A percentile compares a stretch with the other conserved stretches of the same genome.
These are phyloP conservation scores for Boulengeromyrus knoepffleri DNA, from an alignment of 2,113 vertebrate genomes.

Conservation along the genomic window DNA sequence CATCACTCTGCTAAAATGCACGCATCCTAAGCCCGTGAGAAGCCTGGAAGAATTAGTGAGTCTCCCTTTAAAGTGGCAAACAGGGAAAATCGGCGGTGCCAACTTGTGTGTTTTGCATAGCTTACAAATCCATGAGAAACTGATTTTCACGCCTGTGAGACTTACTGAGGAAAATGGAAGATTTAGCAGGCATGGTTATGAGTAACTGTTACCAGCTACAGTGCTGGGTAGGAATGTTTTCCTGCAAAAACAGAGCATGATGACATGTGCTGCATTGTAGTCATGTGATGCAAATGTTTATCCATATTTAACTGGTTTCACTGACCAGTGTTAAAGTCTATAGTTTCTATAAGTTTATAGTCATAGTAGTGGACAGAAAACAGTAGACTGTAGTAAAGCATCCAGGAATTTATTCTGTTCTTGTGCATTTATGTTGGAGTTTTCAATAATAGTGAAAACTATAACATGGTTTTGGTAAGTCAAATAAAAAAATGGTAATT, in stretches of 20 bases:
- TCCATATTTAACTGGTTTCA: not conserved
- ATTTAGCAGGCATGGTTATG: not conserved
- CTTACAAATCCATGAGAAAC: not conserved
- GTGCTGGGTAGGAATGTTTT: not conserved
- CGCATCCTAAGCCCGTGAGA: not conserved
- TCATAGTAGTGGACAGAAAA: not conserved
- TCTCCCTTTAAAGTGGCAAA: not conserved
- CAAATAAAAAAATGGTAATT: not conserved
- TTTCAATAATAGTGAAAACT: not conserved
- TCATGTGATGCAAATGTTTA: not conserved
- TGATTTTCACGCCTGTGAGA: not conserved
- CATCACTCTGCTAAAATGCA: not conserved
- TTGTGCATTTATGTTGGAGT: not conserved
- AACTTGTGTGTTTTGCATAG: not conserved
- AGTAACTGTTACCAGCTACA: not conserved
- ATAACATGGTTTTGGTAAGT: not conserved
- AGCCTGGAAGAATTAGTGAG: not conserved
- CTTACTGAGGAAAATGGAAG: not conserved
- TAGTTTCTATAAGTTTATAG: not conserved
- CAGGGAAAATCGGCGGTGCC: not conserved
- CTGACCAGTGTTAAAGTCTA: not conserved
- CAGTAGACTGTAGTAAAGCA: not conserved
- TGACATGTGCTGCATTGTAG: not conserved
- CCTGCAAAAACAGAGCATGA: not conserved
- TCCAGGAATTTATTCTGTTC: not conserved